Conservation (phyloP, 2,888 invertebrate genomes). For the Vannuccia rotundouncinata region DNA sequence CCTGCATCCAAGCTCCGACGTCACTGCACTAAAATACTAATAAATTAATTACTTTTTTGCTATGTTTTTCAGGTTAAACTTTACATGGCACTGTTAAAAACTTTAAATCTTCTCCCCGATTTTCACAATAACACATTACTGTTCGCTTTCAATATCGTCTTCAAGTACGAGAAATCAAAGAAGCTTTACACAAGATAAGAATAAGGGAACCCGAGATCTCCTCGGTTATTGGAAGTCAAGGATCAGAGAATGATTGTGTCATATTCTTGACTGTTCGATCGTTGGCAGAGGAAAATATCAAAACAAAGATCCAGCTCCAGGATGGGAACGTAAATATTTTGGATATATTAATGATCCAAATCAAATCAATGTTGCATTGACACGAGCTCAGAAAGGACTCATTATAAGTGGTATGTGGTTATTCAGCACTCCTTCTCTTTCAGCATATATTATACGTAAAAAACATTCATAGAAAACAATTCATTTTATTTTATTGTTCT, state of each 20-base stretch:
- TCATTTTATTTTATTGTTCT: no score
- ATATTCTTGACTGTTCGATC: constrained; percentile 50
- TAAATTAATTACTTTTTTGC: no score
- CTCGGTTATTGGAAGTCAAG: constrained; percentile 47
- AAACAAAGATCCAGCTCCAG: constrained; percentile 45
- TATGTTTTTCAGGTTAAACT: no score
- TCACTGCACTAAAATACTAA: no score
- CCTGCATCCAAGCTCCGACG: no score
- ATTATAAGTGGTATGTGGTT: constrained; percentile 49
- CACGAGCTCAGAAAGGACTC: constrained; percentile 49
- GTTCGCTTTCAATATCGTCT: constrained; percentile 47
- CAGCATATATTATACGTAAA: no score
- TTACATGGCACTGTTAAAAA: no score
- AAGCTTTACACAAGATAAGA: constrained; percentile 25
- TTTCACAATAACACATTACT: constrained; percentile 41
- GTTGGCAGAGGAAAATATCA: constrained; percentile 43
- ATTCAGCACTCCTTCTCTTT: no score
- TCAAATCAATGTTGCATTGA: constrained; percentile 51
- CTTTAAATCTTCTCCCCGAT: no score
- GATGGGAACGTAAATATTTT: constrained; percentile 48
- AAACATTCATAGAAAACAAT: no score
- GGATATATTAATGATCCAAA: constrained; percentile 50
- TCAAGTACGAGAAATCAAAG: constrained; percentile 41
- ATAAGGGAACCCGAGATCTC: constrained; percentile 42
- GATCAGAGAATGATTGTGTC: constrained; percentile 50